Base-by-base conservation (phyloP, 2,888 invertebrate genomes). In the Ligdia adustata region DNA sequence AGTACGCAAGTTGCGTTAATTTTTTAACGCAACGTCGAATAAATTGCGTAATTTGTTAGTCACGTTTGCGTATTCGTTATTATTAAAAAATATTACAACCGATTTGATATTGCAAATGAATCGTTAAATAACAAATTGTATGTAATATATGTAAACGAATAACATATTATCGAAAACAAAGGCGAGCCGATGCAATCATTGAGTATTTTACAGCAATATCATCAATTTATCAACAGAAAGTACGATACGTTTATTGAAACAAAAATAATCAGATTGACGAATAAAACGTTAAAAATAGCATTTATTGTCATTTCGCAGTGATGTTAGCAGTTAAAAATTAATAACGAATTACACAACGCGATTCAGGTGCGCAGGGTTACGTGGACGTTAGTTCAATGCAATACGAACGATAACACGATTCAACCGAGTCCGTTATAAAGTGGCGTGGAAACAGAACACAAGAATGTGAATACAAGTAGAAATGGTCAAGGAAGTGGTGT, bases 361-460 rank as follows among this genome's bases (percentile, higher is more conserved):
- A 62, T 62, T 52, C 56, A 57, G 60, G 66, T 69, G 70, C 65
- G 73, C 65, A 57, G 50, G 52, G 63, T 63, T 62, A 62, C 52
- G 69, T 62, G 56, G 63, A 65, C 62, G 63, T 68, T 66, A 72
- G 22, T 66, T 43, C 26, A 70, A 75, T 66, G 72, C 70, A 62
- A n/a, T 85, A 86, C 84, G 78, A 84, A 89, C 88, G 86, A 82
- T 73, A 78, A n/a, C 63, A 75, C 61, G 65, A 55, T 49, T 62
- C 76, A 49, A 49, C 48, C 48, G 75, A 75, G 70, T 86, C 86
- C 84, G 69, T 27, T 58, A n/a, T 60, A 62, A 60, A 74, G 83
- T 72, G 58, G 82, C 83, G 79, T 83, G 83, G 72, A 82, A n/a
- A 82, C 66, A 59, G 59, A 57, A 60, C 57, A 60, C 28, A 54